Evolutionary conservation across 2,113 vertebrate genomes (phyloP), one percentile per base, ranked within the genome.

Genomic region (Chaenocephalus aceratus): DNA sequence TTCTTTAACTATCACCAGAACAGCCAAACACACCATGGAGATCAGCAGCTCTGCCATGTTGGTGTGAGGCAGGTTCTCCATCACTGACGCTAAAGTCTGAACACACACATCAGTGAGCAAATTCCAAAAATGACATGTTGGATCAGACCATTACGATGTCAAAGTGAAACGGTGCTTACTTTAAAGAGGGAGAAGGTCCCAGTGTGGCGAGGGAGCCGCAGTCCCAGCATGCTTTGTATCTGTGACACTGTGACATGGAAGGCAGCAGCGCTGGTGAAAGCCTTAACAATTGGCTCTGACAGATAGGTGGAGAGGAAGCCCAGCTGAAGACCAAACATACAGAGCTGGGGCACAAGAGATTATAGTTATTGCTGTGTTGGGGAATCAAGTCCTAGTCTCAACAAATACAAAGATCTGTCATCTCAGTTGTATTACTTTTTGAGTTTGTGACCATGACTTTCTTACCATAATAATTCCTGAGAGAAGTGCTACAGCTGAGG

Each of bases 271-370:
- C 96, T 97, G 80, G 96, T 97, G 89, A 98, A 97, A 15, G 97
- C 97, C 86, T 98, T 97, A 57, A 98, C 95, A 59, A 98, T 96
- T 4, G 97, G 97, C 79, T 98, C 97, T 0, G 97, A 97, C 87
- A 98, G 72, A 81, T 97, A 97, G 18, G 96, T 97, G 87, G 97
- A 95, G 79, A 98, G 95, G 91, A 97, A 95, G 41, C 97, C 97
- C 73, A 98, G 94, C 91, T 95, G 97, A 78, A 97, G 95, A 12
- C 85, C 91, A 81, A 97, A 97, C 97, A 98, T 98, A 57, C 91
- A 95, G 46, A 97, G 92, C 97, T 98, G 83, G 11, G 46, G 48
- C 18, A 77, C 5, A 79, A 71, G 44, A 77, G 26, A 44, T 56
- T 8, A 56, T n/a, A 21, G 13, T 58, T 12, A 56, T 1, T 9